Base-by-base conservation (phyloP, 2,797 vertebrate species). In the Acipenser ruthenus region DNA sequence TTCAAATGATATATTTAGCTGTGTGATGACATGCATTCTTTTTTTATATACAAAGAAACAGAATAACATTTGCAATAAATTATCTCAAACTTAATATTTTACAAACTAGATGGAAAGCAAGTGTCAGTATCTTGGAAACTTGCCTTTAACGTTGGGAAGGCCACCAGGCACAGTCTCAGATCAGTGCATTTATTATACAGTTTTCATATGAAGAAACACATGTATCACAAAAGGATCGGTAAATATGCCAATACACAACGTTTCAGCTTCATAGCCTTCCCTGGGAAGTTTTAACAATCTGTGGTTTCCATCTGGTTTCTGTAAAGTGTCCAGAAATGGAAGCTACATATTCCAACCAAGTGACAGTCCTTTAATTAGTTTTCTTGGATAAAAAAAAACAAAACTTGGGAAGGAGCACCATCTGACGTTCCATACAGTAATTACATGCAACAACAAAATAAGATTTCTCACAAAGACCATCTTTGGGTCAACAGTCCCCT, bases 331-430 rank as follows among this genome's bases (percentile, higher is more conserved):
- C 11, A 13, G 12, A 11, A 58, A 58, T 4, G 8, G 11, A n/a
- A 10, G 3, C 12, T 11, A 58, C 12, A 15, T 58, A 58, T 11
- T n/a, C 11, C 55, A n/a, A 6, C 55, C 6, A 67, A 37, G 53
- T 37, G 50, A 73, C 61, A 73, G 59, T 23, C 49, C 23, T 47
- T 55, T 60, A 64, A 56, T 18, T 55, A 50, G 4, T 37, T 37
- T 37, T 37, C 23, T 37, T 50, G 47, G 49, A 51, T 59, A 69
- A 61, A 60, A 58, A 48, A 62, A 70, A 11, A 64, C 51, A 64
- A 62, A 49, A 60, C 23, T 37, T 37, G 23, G 23, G 23, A 68
- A 68, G 51, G 64, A 68, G 55, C 55, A n/a, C 9, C 55, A 58
- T 58, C 55, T 58, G 13, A 6, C 13, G 2, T 6, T 58, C 55